These are phyloP conservation scores for Pectinophora gossypiella DNA, from an alignment of 1,140 invertebrate genomes.

Conservation along the genomic window DNA sequence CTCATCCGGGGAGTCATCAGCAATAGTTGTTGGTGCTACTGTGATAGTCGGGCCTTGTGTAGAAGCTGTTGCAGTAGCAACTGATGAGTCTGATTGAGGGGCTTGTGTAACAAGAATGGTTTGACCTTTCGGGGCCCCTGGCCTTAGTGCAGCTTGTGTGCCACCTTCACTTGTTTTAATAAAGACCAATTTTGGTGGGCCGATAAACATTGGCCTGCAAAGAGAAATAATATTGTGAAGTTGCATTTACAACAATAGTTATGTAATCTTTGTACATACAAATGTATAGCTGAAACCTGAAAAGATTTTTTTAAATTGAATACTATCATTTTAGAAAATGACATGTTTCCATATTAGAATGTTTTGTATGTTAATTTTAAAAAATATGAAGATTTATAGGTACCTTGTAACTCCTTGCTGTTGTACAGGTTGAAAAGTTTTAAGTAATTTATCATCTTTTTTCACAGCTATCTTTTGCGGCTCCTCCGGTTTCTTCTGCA, in stretches of 20 bases:
- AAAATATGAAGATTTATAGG: background rate
- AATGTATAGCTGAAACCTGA: too few species aligned
- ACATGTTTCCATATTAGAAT: too few species aligned
- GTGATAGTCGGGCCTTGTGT: slow-evolving; percentile 14
- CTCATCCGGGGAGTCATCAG: slow-evolving; percentile 46
- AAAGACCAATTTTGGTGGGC: slow-evolving; percentile 70
- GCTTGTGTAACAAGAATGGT: slow-evolving; percentile 65
- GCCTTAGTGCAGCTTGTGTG: slow-evolving; percentile 46
- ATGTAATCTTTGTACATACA: too few species aligned
- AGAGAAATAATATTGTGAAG: background rate
- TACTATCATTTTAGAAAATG: too few species aligned
- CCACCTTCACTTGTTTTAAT: slow-evolving; percentile 66
- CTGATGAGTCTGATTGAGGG: slow-evolving; percentile 30
- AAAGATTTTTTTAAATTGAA: too few species aligned
- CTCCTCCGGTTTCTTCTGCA: slow-evolving; percentile 57
- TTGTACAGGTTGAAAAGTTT: slow-evolving; percentile 58
- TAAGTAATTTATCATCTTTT: slow-evolving; percentile 71
- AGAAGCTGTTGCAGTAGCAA: slow-evolving; percentile 7
- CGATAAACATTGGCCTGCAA: slow-evolving; percentile 69
- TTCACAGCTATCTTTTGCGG: slow-evolving; percentile 63
- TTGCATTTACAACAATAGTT: too few species aligned
- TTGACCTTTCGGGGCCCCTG: slow-evolving; percentile 58
- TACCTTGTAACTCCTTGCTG: slow-evolving; percentile 43
- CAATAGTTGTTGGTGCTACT: slow-evolving; percentile 17
- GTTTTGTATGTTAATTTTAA: too few species aligned